These are phyloP conservation scores for Netelia melanura DNA, from an alignment of 2,888 invertebrate species.

Conservation along the genomic window DNA sequence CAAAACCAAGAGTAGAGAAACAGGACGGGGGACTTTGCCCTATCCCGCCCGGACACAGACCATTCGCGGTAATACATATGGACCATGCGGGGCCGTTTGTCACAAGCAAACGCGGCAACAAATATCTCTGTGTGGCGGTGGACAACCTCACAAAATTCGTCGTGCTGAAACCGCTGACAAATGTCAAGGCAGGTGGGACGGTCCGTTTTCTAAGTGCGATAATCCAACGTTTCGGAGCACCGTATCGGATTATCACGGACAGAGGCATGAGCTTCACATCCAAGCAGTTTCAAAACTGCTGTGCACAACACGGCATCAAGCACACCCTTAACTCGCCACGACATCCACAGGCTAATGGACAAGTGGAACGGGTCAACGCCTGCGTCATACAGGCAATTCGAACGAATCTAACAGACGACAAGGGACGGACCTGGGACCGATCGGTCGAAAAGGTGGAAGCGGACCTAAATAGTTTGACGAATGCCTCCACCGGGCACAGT, in stretches of 20 bases:
- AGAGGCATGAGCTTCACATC: slow-evolving; percentile 7
- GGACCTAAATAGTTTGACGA: slow-evolving; percentile 64
- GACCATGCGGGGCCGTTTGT: slow-evolving; percentile 28
- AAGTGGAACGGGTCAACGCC: slow-evolving; percentile 61
- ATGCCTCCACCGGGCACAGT: slow-evolving; percentile 63
- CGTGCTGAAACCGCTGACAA: neutral
- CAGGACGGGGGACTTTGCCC: neutral
- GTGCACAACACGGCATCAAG: neutral
- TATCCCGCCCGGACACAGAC: neutral
- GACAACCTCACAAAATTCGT: neutral
- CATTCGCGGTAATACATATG: neutral
- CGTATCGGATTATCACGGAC: neutral
- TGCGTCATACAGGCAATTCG: neutral
- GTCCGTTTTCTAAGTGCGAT: neutral
- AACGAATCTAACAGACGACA: slow-evolving; percentile 31
- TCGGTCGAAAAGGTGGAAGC: slow-evolving; percentile 42
- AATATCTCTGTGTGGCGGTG: neutral
- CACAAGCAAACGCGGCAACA: neutral
- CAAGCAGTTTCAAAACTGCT: neutral
- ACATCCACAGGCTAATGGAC: slow-evolving; percentile 18
- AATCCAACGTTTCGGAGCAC: neutral
- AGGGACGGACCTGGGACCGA: slow-evolving; percentile 6
- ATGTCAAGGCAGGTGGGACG: neutral
- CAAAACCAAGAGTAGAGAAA: neutral
- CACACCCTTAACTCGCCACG: slow-evolving; percentile 7